phyloP scores from a whole-genome alignment of 1,140 invertebrate species.

The Watersipora subatra region DNA sequence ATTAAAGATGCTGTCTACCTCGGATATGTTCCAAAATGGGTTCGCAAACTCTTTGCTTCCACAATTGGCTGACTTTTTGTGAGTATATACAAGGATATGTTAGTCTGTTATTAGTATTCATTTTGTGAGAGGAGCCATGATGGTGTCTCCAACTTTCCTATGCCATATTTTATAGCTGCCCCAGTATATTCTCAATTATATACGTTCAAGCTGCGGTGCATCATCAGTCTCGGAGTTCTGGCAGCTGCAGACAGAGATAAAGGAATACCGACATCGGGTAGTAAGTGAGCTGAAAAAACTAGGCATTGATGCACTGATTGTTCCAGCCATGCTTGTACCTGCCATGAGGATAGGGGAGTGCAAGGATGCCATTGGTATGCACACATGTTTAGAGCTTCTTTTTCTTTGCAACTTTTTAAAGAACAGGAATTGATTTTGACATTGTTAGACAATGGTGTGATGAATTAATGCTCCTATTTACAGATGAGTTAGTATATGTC shows the following conservation, averaged over 20 bases:
- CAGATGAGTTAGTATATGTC: too few relatives aligned
- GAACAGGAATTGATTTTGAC: too few relatives aligned
- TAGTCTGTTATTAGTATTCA: too few relatives aligned
- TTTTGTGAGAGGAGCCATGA: too few relatives aligned
- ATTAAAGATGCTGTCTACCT: background rate
- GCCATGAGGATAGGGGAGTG: background rate
- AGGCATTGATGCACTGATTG: background rate
- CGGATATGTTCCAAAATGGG: background rate
- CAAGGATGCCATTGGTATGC: background rate
- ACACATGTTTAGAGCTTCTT: too few relatives aligned
- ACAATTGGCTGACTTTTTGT: too few relatives aligned
- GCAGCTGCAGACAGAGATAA: background rate
- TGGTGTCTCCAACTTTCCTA: too few relatives aligned
- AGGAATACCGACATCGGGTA: background rate
- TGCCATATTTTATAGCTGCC: background rate
- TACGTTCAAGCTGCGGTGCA: background rate
- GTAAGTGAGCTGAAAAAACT: background rate
- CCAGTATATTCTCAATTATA: background rate
- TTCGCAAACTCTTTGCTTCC: background rate
- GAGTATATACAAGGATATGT: too few relatives aligned
- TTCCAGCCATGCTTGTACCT: background rate
- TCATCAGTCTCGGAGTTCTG: background rate
- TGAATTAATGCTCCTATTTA: too few relatives aligned
- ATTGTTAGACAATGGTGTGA: too few relatives aligned
- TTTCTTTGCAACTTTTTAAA: too few relatives aligned